These are phyloP conservation scores for Progne subis DNA, from an alignment of 2,113 vertebrate species.

Conservation along the genomic window DNA sequence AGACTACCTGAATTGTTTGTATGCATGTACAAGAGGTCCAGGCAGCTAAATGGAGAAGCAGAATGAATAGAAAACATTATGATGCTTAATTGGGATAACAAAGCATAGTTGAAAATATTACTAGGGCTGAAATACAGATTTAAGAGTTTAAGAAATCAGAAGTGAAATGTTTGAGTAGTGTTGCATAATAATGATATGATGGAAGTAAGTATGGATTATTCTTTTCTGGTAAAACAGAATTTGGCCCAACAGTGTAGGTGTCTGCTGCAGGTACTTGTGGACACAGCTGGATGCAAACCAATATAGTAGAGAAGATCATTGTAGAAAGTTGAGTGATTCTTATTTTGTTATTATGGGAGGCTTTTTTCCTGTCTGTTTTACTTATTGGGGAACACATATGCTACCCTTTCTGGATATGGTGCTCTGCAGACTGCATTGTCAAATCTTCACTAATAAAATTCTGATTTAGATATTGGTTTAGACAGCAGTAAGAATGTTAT, in stretches of 20 bases:
- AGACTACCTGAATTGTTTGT: not conserved
- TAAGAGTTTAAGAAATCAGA: not conserved
- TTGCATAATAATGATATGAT: not conserved
- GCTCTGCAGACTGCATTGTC: not conserved
- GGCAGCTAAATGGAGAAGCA: not conserved
- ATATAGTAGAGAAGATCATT: not conserved
- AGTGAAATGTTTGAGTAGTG: not conserved
- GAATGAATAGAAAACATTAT: not conserved
- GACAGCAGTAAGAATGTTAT: accelerated
- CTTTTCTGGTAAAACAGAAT: not conserved
- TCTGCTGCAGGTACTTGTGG: not conserved
- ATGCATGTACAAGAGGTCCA: not conserved
- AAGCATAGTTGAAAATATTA: not conserved
- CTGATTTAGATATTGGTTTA: not conserved
- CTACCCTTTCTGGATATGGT: not conserved
- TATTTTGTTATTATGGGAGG: not conserved
- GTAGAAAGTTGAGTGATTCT: not conserved
- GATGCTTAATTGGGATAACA: not conserved
- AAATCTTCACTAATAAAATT: not conserved
- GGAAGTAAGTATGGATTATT: not conserved
- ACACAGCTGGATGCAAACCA: not conserved
- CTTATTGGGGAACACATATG: not conserved
- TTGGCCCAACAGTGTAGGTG: not conserved
- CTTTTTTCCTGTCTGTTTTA: not conserved
- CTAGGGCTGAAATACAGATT: not conserved